These are phyloP conservation scores for Pempheris klunzingeri DNA, from an alignment of 2,797 vertebrate genomes.

Conservation along the genomic window DNA sequence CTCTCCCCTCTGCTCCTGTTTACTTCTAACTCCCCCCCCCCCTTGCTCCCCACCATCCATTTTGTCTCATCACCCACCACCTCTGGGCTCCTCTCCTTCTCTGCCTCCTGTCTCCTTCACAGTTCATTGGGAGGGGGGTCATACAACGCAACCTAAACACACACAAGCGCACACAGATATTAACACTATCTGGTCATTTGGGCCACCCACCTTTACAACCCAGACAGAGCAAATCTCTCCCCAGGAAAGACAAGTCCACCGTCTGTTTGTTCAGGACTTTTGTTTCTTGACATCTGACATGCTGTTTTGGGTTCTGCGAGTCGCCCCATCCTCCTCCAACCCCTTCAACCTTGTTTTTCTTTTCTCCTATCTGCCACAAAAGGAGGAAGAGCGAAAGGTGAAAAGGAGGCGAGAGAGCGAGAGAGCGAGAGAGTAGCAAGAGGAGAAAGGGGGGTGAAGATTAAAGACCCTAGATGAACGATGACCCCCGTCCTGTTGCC, in stretches of 20 bases:
- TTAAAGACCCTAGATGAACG: conserved; percentile 70
- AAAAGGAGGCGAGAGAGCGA: neutral
- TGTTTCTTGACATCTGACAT: conserved; percentile 69
- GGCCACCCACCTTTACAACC: conserved; percentile 72
- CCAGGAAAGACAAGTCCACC: conserved; percentile 25
- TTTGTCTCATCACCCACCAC: conserved; percentile 38
- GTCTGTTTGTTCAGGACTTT: conserved; percentile 52
- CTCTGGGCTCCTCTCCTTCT: conserved; percentile 14
- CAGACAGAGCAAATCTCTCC: conserved; percentile 45
- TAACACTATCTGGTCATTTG: conserved; percentile 36
- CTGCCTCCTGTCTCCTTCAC: conserved; percentile 45
- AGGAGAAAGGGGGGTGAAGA: conserved; percentile 50
- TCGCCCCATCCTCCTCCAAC: conserved; percentile 10
- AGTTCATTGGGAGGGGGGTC: conserved; percentile 72
- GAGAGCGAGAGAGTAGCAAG: neutral
- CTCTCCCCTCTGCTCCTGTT: conserved; percentile 51
- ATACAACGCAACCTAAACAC: conserved; percentile 54
- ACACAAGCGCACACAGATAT: conserved; percentile 48
- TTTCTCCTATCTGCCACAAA: conserved; percentile 35
- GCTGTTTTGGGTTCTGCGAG: conserved; percentile 38
- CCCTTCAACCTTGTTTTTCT: conserved; percentile 48
- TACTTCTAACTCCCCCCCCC: conserved; percentile 38
- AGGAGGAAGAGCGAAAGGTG: neutral
- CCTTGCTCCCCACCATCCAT: conserved; percentile 33
- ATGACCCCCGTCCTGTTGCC: conserved; percentile 77